Base-by-base conservation (phyloP, 1,140 invertebrate genomes). In the Oppia nitens region DNA sequence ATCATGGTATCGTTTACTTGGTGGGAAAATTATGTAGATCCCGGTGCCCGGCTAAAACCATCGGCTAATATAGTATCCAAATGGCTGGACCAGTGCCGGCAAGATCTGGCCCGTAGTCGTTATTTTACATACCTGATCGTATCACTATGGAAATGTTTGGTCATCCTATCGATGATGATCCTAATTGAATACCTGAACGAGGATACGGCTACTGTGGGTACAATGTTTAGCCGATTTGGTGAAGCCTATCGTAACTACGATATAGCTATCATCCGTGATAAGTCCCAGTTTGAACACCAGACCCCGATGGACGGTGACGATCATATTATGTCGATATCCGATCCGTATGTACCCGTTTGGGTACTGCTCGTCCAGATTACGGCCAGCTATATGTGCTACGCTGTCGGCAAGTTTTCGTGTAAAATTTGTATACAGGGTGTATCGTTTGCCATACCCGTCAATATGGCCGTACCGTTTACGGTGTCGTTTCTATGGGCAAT, bases 11-110 rank as follows among this genome's bases (percentile, higher is more conserved):
- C 91, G 3, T 79, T 88, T 28, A 84, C 86, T 25, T 96, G 89
- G 85, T 96, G 92, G 92, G 92, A 96, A 73, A 97, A 96, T 73
- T 97, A 89, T 68, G 86, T 95, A 0, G 70, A 70, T 55, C 61
- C 32, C 4, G n/a, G n/a, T n/a, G n/a, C n/a, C n/a, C n/a, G n/a
- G n/a, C n/a, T n/a, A n/a, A n/a, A n/a, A n/a, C 51, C 60, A 21
- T 89, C 62, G 1, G 59, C 63, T 28, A 11, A 63, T 14, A n/a
- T 78, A 49, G 76, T 88, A 49, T 81, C 92, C 23, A 83, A 82
- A 66, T 50, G 14, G 12, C 28, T 90, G 49, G 84, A 81, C 25
- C 79, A 80, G 66, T 77, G 91, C 26, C 87, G 87, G 67, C 84
- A 89, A 47, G 79, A 85, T 62, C 72, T 93, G 55, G 79, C 79